Evolutionary conservation across 2,888 invertebrate genomes (phyloP).

Genomic region (Drosophila fulvimacula): DNA sequence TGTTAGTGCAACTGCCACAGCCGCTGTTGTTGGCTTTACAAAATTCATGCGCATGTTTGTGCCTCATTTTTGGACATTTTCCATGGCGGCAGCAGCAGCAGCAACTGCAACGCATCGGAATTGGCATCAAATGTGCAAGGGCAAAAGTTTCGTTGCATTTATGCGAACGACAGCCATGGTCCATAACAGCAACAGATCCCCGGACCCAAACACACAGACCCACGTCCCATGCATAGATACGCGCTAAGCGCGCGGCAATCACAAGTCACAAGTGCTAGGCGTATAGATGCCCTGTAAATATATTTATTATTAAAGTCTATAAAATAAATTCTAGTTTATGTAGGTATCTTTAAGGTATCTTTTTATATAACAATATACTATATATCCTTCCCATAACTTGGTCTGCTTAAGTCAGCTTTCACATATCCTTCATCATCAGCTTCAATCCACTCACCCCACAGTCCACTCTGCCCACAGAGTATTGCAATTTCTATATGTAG

Average conservation of each 20-base stretch:
- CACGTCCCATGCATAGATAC: constrained; percentile 48
- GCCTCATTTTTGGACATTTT: constrained; percentile 77
- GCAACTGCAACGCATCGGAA: constrained; percentile 53
- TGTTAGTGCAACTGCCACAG: constrained; percentile 57
- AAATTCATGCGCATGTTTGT: constrained; percentile 83
- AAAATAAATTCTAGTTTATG: no score
- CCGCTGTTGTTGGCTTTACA: constrained; percentile 42
- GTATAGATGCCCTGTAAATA: constrained; percentile 16
- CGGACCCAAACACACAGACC: constrained; percentile 28
- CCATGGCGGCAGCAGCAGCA: constrained; percentile 44
- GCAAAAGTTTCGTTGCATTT: constrained; percentile 64
- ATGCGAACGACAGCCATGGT: constrained; percentile 44
- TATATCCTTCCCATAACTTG: neutral
- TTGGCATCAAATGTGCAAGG: constrained; percentile 63
- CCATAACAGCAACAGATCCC: constrained; percentile 50
- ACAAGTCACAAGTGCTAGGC: constrained; percentile 3
- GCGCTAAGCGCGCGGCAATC: constrained; percentile 18
- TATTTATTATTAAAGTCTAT: neutral
- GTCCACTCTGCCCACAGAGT: neutral
- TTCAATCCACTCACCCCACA: neutral
- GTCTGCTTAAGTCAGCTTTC: neutral
- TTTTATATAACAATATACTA: neutral
- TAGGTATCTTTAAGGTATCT: neutral
- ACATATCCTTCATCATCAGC: neutral
- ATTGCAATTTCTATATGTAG: constrained; percentile 10